Evolutionary conservation across 2,797 vertebrate species (phyloP).

Genomic region (Sylvia borin): DNA sequence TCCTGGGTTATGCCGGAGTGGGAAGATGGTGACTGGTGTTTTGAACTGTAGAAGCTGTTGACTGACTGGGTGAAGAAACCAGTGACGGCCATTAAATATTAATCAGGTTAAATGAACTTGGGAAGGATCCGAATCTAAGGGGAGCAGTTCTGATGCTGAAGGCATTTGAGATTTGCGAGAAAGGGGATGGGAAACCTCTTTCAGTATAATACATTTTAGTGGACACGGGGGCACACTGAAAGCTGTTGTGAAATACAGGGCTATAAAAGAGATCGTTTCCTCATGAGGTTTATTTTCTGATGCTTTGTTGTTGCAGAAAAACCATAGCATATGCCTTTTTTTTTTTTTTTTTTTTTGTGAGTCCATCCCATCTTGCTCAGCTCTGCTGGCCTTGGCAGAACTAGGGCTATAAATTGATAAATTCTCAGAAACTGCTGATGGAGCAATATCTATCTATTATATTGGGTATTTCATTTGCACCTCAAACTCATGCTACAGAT

Average conservation of each 20-base stretch:
- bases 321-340: fast-evolving
- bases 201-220: background rate
- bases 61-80: slow-evolving; percentile 25
- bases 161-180: background rate
- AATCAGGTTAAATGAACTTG: slow-evolving; percentile 28
- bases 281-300: background rate
- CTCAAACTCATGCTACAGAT: background rate
- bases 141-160: background rate
- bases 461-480: background rate
- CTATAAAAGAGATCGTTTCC: background rate
- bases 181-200: background rate
- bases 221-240: background rate
- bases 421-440: background rate
- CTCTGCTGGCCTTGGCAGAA: background rate
- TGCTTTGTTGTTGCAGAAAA: background rate
- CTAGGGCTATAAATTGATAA: background rate
- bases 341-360: background rate
- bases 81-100: slow-evolving; percentile 37
- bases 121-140: background rate
- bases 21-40: background rate
- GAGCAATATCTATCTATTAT: background rate
- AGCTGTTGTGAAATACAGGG: background rate
- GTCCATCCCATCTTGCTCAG: background rate
- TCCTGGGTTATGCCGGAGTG: background rate
- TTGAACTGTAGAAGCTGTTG: slow-evolving; percentile 40